Percentiles rank a stretch among this genome's conserved stretches.
Conservation (phyloP, 2,113 vertebrate genomes). For the Notarius quadriscutis region DNA sequence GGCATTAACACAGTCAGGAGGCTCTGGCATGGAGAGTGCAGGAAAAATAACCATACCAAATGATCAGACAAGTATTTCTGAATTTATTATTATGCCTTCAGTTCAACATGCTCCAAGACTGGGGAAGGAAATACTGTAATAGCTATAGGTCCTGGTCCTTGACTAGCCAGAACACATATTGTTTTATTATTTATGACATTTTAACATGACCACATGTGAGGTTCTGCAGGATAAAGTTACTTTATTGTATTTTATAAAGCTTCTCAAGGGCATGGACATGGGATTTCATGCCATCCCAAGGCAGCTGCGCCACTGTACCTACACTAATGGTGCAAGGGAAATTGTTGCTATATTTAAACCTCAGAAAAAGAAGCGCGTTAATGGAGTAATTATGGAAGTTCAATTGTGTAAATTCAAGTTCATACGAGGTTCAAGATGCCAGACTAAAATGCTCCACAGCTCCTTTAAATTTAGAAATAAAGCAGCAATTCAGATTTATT, state of each 20-base stretch:
- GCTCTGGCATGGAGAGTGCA: neutral
- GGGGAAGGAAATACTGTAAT: neutral
- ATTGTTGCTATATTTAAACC: constrained; percentile 34
- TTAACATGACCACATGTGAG: neutral
- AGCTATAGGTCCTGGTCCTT: neutral
- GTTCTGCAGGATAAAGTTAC: neutral
- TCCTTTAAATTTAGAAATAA: constrained; percentile 3
- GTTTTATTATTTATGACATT: neutral
- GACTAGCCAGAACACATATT: neutral
- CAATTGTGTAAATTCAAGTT: constrained; percentile 35
- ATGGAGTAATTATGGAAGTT: constrained; percentile 32
- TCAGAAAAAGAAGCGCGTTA: constrained; percentile 19
- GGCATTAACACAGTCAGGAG: constrained; percentile 12
- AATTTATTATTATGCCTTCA: neutral
- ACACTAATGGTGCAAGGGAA: neutral
- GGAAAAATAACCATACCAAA: neutral
- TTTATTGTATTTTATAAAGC: neutral
- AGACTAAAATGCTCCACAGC: neutral
- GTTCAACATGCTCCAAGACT: neutral
- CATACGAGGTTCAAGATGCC: neutral
- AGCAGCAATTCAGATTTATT: neutral
- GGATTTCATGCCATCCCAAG: neutral
- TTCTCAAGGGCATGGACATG: neutral
- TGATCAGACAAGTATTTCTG: constrained; percentile 2
- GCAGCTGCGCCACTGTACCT: neutral